phyloP scores from a whole-genome alignment of 2,797 vertebrate genomes.

The Gymnopithys bicolor region DNA sequence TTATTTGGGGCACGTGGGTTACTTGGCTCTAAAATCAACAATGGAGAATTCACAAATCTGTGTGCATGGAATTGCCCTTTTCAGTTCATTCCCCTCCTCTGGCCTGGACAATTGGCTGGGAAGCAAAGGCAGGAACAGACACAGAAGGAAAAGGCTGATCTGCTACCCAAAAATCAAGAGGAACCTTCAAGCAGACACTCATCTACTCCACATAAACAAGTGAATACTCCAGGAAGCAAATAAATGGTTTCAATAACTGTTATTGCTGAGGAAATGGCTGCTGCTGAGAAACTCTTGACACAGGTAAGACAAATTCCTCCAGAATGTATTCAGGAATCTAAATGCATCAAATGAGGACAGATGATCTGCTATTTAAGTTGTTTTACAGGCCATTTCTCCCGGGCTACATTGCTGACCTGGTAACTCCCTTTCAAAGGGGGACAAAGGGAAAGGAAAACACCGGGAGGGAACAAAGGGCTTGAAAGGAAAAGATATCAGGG shows the following conservation, averaged over 20 bases:
- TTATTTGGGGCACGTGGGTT: not conserved
- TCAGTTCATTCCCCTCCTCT: not conserved
- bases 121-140: not conserved
- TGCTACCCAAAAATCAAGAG: not conserved
- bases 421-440: not conserved
- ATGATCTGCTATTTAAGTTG: not conserved
- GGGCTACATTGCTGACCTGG: not conserved
- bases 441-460: not conserved
- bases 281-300: not conserved
- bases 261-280: not conserved
- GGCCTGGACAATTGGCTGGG: not conserved
- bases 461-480: not conserved
- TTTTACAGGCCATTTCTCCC: not conserved
- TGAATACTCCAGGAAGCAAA: not conserved
- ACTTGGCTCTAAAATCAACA: not conserved
- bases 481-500: not conserved
- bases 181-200: not conserved
- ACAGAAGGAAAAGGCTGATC: not conserved
- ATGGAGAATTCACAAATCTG: not conserved
- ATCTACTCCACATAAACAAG: not conserved
- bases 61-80: rapidly evolving
- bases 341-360: not conserved
- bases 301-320: not conserved
- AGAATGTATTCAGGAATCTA: not conserved
- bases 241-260: not conserved